These are phyloP conservation scores for Lithophane socia DNA, from an alignment of 2,888 invertebrate species.

Conservation along the genomic window DNA sequence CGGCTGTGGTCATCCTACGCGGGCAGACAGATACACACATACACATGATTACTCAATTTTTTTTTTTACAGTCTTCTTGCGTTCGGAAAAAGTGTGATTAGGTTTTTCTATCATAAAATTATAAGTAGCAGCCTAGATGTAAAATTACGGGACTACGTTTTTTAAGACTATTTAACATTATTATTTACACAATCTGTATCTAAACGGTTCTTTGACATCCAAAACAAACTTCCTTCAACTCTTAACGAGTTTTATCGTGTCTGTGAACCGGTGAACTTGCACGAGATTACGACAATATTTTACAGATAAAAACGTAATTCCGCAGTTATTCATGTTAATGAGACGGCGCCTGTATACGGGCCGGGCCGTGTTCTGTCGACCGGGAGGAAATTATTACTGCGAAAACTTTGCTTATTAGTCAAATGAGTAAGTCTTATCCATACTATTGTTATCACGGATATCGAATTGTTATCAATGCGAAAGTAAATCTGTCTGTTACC, in stretches of 20 bases:
- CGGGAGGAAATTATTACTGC: slow-evolving; percentile 28
- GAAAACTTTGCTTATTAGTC: slow-evolving; percentile 43
- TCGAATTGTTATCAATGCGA: neutral
- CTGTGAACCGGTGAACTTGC: slow-evolving; percentile 43
- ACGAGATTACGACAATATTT: slow-evolving; percentile 45
- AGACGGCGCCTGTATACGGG: slow-evolving; percentile 28
- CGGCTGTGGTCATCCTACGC: too few species aligned
- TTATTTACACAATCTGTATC: neutral
- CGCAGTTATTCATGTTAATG: slow-evolving; percentile 55
- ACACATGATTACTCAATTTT: too few species aligned
- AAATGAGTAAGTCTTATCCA: slow-evolving; percentile 3
- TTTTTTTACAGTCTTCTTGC: neutral
- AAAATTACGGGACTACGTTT: neutral
- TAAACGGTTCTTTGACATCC: slow-evolving; percentile 32
- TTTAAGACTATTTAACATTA: neutral
- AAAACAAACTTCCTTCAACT: slow-evolving; percentile 24
- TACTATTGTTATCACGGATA: neutral
- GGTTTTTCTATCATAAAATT: neutral
- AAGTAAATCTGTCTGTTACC: neutral
- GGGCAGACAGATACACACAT: too few species aligned
- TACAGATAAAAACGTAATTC: slow-evolving; percentile 51
- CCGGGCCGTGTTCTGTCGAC: slow-evolving; percentile 16
- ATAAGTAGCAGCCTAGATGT: neutral
- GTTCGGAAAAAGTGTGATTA: neutral
- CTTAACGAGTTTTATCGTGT: slow-evolving; percentile 41